Conservation (phyloP, 1,140 invertebrate genomes). For the Leptinotarsa undecemlineata region DNA sequence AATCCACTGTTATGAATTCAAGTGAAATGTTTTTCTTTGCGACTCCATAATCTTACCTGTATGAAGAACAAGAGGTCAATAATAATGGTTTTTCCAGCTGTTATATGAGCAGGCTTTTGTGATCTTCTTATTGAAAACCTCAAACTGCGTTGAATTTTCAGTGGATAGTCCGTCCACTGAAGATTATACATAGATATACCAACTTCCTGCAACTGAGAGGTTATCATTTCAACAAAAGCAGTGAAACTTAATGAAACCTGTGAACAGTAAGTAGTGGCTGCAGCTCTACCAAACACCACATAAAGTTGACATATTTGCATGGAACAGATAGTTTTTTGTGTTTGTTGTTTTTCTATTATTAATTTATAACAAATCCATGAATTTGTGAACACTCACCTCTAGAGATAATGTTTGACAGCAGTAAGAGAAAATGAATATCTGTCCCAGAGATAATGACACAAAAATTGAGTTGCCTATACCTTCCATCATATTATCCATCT, state of each 20-base stretch:
- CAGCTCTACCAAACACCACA: no score
- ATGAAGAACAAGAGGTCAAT: conserved; percentile 28
- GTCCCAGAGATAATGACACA: not conserved
- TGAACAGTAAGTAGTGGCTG: no score
- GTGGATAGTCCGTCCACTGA: conserved; percentile 27
- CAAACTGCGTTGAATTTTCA: conserved; percentile 15
- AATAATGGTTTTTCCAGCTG: conserved; percentile 24
- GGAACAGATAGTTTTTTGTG: no score
- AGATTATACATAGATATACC: conserved; percentile 19
- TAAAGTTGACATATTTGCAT: no score
- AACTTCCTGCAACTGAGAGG: conserved; percentile 19
- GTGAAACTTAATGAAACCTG: no score
- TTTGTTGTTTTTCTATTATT: no score
- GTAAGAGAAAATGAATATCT: conserved; percentile 3
- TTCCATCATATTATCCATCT: not conserved
- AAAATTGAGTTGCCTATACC: not conserved
- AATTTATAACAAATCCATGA: no score
- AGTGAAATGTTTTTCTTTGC: not conserved
- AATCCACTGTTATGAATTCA: not conserved
- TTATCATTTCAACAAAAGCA: not conserved
- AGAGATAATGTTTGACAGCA: not conserved
- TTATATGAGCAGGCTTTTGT: conserved; percentile 32
- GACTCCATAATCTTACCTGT: conserved; percentile 13
- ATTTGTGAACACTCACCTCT: not conserved
- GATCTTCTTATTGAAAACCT: conserved; percentile 22